Evolutionary conservation across 2,888 invertebrate species (phyloP), one percentile per base, ranked within the genome.

Genomic region (Parnassius smintheus): DNA sequence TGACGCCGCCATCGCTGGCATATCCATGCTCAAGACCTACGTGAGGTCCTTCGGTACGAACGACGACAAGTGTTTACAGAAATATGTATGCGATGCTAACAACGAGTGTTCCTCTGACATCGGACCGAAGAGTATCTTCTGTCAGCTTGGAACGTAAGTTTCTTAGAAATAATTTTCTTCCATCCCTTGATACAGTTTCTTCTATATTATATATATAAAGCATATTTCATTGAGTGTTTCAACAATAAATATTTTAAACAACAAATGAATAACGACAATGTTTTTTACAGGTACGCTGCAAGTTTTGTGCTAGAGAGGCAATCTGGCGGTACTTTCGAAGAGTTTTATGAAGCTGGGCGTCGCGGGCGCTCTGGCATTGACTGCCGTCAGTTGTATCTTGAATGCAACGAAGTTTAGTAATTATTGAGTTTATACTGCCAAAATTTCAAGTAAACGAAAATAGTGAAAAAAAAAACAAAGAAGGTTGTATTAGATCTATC

Each of bases 121-220:
- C 69, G 95, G 95, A 86, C 93, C 95, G 87, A 93, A 95, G 92
- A 96, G 96, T 75, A 95, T 98, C 74, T 97, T 97, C 94, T 98
- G 98, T 79, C 97, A 98, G 88, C 93, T 98, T 75, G 97, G 97
- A 95, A 96, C 96, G 97, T 98, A 91, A 95, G 97, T 94, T 49
- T 8, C 18, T 18, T 18, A 18, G 18, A 18, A 18, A 18, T 18
- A 18, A 35, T 35, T 35, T 4, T 35, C 35, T 35, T 35, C 4
- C 35, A 35, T 35, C 35, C 4, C 35, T 35, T 35, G 35, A 35
- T 35, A 35, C 35, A 35, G 7, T 35, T 35, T 35, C 35, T 35
- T 35, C 25, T 25, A 0, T 25, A n/a, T n/a, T 25, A 25, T 25
- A 25, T 25, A 2, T 35, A 35, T 7, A 7, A 7, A 35, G 7